These are phyloP conservation scores for Caenorhabditis plicata DNA, from an alignment of 2,888 invertebrate species.

Conservation along the genomic window DNA sequence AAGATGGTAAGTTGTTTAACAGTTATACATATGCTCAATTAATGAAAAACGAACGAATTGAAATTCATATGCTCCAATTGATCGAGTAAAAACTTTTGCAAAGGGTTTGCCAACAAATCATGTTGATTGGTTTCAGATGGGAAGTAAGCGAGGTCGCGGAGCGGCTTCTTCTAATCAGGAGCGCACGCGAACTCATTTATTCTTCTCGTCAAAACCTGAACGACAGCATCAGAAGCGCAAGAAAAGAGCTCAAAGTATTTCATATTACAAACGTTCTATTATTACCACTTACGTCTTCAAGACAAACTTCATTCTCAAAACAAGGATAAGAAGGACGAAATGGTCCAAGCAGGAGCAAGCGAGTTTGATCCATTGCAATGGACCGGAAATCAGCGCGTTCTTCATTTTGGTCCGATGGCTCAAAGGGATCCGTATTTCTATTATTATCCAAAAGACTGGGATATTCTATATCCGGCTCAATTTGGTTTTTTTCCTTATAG, in stretches of 20 bases:
- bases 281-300: background rate
- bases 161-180: constrained; percentile 47
- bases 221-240: constrained; percentile 58
- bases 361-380: constrained; percentile 62
- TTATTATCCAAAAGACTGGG: constrained; percentile 66
- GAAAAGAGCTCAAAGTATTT: constrained; percentile 59
- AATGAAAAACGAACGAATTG: too few species aligned
- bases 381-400: constrained; percentile 64
- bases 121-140: constrained; percentile 46
- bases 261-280: background rate
- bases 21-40: too few species aligned
- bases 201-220: constrained; percentile 59
- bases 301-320: constrained; percentile 59
- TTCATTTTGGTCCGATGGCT: constrained; percentile 66
- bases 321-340: constrained; percentile 64
- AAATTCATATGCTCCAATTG: too few species aligned
- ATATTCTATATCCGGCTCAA: constrained; percentile 64
- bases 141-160: constrained; percentile 49
- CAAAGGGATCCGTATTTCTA: constrained; percentile 65
- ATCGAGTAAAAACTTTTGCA: too few species aligned
- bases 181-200: constrained; percentile 61
- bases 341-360: constrained; percentile 59
- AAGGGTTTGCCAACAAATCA: too few species aligned
- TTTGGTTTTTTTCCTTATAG: constrained; percentile 66
- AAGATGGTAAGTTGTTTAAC: too few species aligned